Percentiles rank a stretch among this genome's conserved stretches.
phyloP scores from a whole-genome alignment of 2,113 vertebrate species.

The Brachypteracias leptosomus region DNA sequence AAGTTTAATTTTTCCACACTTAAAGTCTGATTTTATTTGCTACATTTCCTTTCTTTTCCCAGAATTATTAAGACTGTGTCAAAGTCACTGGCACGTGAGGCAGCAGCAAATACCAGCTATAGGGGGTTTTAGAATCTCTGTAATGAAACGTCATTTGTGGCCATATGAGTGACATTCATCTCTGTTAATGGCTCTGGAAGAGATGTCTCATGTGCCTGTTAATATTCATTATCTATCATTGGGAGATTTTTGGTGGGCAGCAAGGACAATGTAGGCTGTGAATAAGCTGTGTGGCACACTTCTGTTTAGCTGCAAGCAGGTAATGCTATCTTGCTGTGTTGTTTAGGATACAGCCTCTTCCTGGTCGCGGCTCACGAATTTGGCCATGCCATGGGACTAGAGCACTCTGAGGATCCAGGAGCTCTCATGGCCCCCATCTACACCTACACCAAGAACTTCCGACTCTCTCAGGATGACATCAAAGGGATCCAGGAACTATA shows the following conservation, averaged over 20 bases:
- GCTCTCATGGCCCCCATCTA: constrained; percentile 97
- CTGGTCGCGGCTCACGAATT: constrained; percentile 98
- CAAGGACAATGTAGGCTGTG: not conserved
- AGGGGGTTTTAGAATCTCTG: not conserved
- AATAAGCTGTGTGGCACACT: not conserved
- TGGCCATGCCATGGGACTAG: constrained; percentile 94
- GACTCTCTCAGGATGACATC: constrained; percentile 91
- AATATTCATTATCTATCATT: not conserved
- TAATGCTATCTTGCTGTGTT: not conserved
- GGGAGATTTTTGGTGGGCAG: not conserved
- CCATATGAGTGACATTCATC: not conserved
- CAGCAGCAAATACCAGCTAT: not conserved
- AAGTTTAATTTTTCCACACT: not conserved
- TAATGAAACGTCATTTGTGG: not conserved
- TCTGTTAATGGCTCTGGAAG: too few species aligned
- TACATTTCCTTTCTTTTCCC: not conserved
- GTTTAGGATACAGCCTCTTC: constrained; percentile 94
- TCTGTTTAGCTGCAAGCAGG: not conserved
- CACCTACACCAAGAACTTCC: constrained; percentile 92
- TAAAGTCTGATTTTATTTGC: not conserved
- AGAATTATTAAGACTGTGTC: not conserved
- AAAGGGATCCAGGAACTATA: constrained; percentile 96
- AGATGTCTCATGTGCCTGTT: too few species aligned
- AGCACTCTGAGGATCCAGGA: constrained; percentile 94
- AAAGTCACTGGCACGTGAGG: not conserved